These are phyloP conservation scores for Dendrocincla fuliginosa DNA, from an alignment of 2,797 vertebrate species.

Conservation along the genomic window DNA sequence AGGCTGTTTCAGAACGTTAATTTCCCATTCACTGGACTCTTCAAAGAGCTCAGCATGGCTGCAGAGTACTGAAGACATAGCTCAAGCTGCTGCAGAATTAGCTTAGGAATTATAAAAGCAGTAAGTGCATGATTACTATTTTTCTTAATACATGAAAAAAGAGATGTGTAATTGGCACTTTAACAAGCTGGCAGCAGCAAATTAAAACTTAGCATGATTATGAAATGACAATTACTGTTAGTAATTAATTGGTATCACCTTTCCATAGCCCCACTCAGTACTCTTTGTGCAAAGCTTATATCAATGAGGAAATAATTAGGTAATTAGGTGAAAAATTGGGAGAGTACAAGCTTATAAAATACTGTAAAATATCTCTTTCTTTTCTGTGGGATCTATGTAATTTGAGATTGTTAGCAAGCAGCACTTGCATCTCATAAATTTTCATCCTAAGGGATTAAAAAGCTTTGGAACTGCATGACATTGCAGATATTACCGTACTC, in stretches of 20 bases:
- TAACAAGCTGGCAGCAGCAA: slow-evolving; percentile 57
- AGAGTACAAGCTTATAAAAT: slow-evolving; percentile 51
- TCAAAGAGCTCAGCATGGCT: slow-evolving; percentile 38
- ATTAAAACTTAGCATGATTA: slow-evolving; percentile 71
- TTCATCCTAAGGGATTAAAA: not conserved
- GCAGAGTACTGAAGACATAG: slow-evolving; percentile 49
- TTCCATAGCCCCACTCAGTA: slow-evolving; percentile 23
- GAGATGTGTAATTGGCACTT: slow-evolving; percentile 64
- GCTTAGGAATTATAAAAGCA: slow-evolving; percentile 69
- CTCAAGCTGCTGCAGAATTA: slow-evolving; percentile 67
- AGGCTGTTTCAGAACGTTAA: slow-evolving; percentile 40
- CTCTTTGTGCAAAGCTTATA: slow-evolving; percentile 1
- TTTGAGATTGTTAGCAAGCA: slow-evolving; percentile 43
- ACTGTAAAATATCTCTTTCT: not conserved
- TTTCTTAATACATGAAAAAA: slow-evolving; percentile 67
- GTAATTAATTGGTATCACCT: slow-evolving; percentile 66
- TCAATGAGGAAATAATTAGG: slow-evolving; percentile 33
- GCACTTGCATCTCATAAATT: not conserved
- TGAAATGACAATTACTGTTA: slow-evolving; percentile 67
- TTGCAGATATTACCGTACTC: not conserved
- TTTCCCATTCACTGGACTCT: slow-evolving; percentile 43
- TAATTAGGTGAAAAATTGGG: slow-evolving; percentile 25
- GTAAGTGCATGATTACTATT: slow-evolving; percentile 65
- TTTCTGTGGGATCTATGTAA: not conserved
- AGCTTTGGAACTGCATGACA: not conserved